Evolutionary conservation across 2,113 vertebrate genomes (phyloP).

Genomic region (Protobothrops mucrosquamatus): DNA sequence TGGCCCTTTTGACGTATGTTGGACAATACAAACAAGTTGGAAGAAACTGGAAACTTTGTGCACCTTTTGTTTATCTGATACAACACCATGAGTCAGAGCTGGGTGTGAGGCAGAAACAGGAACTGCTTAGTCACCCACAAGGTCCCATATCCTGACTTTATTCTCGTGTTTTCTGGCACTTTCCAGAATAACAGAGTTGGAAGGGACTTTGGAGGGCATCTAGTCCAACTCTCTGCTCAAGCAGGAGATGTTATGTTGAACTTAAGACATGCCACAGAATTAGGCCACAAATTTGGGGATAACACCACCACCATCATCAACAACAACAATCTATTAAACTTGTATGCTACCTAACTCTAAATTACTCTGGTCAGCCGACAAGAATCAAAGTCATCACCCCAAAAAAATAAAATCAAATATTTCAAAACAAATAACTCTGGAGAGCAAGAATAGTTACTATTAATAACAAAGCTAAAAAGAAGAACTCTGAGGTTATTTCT

Average conservation of each 20-base stretch:
- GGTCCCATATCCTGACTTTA: background rate
- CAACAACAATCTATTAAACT: background rate
- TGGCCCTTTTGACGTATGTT: background rate
- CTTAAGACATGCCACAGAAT: background rate
- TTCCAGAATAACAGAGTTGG: background rate
- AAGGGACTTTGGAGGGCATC: too few relatives aligned
- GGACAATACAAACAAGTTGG: background rate
- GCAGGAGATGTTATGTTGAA: background rate
- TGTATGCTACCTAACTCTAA: background rate
- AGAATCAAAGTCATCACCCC: background rate
- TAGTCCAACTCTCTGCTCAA: too few relatives aligned
- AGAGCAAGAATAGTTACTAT: background rate
- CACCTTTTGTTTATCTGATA: background rate
- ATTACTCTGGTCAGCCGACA: background rate
- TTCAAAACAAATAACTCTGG: background rate
- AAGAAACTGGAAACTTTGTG: background rate
- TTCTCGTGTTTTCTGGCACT: background rate
- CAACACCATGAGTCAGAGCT: background rate
- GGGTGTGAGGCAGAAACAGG: accelerated
- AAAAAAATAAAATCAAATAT: background rate
- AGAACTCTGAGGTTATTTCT: background rate
- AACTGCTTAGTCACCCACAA: background rate
- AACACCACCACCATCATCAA: background rate
- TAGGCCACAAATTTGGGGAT: background rate
- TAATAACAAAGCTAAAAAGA: background rate